phyloP scores from a whole-genome alignment of 92 coral and sea anemone species.

The Phenganax stokvisi region DNA sequence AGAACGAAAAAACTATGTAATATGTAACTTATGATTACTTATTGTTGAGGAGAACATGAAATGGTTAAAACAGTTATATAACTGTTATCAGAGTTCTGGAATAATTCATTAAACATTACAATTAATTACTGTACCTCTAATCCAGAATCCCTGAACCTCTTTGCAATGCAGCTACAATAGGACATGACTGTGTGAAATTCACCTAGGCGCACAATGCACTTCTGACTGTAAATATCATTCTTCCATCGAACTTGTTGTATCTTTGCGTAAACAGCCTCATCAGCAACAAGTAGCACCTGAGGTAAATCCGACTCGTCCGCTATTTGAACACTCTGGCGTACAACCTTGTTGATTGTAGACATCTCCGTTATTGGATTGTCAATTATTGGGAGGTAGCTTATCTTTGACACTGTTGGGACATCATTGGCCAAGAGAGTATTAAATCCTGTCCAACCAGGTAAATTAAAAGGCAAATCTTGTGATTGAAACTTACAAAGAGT shows the following conservation, averaged over 20 bases:
- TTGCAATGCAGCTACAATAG: constrained; percentile 33
- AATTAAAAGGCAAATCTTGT: background rate
- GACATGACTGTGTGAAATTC: constrained; percentile 38
- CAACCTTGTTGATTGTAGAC: constrained; percentile 30
- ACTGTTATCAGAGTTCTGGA: too few species aligned
- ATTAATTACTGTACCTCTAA: constrained; percentile 17
- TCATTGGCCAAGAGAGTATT: constrained; percentile 31
- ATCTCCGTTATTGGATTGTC: constrained; percentile 29
- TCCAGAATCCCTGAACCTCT: constrained; percentile 33
- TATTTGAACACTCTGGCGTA: constrained; percentile 29
- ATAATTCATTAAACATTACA: background rate
- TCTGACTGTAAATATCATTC: constrained; percentile 2
- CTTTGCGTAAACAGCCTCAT: constrained; percentile 37
- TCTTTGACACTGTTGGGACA: constrained; percentile 30
- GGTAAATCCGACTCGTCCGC: constrained; percentile 19
- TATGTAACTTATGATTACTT: too few species aligned
- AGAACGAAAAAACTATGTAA: too few species aligned
- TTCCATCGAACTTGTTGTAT: constrained; percentile 39
- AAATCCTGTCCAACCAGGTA: constrained; percentile 37
- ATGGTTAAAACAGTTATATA: too few species aligned
- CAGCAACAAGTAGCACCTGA: constrained; percentile 27
- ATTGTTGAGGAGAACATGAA: too few species aligned
- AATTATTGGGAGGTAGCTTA: constrained; percentile 31
- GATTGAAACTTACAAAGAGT: constrained; percentile 25
- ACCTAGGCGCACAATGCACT: constrained; percentile 32